phyloP scores from a whole-genome alignment of 2,888 invertebrate species.

The Cepaea hortensis region DNA sequence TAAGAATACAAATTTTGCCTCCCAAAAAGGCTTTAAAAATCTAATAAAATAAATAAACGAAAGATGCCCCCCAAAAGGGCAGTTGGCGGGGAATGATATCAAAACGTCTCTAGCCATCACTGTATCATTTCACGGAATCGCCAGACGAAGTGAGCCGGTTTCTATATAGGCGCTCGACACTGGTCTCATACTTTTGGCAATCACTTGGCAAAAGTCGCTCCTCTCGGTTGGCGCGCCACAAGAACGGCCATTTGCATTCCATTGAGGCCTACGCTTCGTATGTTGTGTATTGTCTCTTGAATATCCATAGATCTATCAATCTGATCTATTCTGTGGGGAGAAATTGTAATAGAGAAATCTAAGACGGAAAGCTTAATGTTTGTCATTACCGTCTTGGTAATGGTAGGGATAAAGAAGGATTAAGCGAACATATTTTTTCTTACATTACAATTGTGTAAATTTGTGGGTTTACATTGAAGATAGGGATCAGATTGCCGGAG shows the following conservation, averaged over 20 bases:
- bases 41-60: not conserved
- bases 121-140: conserved; percentile 24
- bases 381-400: not conserved
- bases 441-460: not conserved
- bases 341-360: not conserved
- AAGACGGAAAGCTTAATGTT: not conserved
- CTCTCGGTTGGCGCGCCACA: not conserved
- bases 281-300: not conserved
- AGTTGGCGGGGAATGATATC: not conserved
- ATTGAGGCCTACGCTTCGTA: not conserved
- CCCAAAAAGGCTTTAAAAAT: no score
- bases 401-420: not conserved
- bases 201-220: conserved; percentile 22
- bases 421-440: not conserved
- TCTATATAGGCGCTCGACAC: conserved; percentile 7
- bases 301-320: conserved; percentile 18
- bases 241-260: not conserved
- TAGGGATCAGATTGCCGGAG: not conserved
- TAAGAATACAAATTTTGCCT: no score
- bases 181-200: conserved; percentile 15
- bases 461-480: not conserved
- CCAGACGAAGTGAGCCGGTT: not conserved
- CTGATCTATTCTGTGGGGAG: not conserved
- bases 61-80: not conserved
- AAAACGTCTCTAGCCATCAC: not conserved